Evolutionary conservation across 2,888 invertebrate genomes (phyloP).

Genomic region (Limnephilus auricula): DNA sequence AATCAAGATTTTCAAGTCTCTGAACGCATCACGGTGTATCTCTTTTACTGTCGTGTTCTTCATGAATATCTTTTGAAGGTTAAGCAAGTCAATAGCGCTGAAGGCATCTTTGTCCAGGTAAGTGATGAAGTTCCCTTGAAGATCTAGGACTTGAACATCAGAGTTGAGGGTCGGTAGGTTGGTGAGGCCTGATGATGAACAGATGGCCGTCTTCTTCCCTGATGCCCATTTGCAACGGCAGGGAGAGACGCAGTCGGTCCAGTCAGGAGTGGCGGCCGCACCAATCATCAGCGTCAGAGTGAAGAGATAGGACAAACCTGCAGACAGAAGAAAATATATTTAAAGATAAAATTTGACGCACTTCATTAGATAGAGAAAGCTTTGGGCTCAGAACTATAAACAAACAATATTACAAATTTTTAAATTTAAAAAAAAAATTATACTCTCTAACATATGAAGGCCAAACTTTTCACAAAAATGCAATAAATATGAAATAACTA

Average conservation of each 20-base stretch:
- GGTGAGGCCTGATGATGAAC: slow-evolving; percentile 88
- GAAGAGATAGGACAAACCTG: slow-evolving; percentile 53
- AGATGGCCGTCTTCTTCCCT: slow-evolving; percentile 93
- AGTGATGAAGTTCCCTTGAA: slow-evolving; percentile 88
- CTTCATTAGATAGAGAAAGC: neutral
- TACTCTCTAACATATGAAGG: no score
- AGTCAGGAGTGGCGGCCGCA: slow-evolving; percentile 76
- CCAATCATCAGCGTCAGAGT: slow-evolving; percentile 45
- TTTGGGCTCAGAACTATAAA: neutral
- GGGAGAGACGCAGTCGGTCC: slow-evolving; percentile 90
- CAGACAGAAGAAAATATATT: neutral
- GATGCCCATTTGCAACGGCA: slow-evolving; percentile 95
- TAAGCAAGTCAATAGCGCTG: slow-evolving; percentile 86
- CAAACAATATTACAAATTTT: neutral
- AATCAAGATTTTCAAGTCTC: slow-evolving; percentile 89
- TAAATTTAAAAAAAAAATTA: no score
- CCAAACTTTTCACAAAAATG: no score
- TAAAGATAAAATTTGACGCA: neutral
- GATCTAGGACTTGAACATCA: slow-evolving; percentile 84
- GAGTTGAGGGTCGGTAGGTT: slow-evolving; percentile 82
- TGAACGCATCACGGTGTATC: slow-evolving; percentile 89
- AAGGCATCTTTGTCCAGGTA: slow-evolving; percentile 88
- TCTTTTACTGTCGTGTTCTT: slow-evolving; percentile 85
- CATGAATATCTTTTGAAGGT: slow-evolving; percentile 90
- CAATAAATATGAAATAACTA: no score